Base-by-base conservation (phyloP, 2,888 invertebrate genomes). In the Geophilus truncorum region DNA sequence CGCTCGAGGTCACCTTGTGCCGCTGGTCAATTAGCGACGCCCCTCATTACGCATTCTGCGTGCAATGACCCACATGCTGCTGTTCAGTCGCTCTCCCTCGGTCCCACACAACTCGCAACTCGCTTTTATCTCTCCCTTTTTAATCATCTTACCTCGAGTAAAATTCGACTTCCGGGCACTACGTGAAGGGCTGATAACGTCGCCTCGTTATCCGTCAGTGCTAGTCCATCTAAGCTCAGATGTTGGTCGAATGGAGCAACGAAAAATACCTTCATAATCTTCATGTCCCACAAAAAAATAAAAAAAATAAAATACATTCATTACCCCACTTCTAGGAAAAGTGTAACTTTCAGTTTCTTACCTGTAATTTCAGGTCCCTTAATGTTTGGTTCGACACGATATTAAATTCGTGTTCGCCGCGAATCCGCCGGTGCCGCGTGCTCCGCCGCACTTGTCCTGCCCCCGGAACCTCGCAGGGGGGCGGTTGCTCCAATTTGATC, bases 231-330 rank as follows among this genome's bases (percentile, higher is more conserved):
- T 18, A 87, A 81, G 15, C 83, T 84, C 78, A 88, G 83, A 81
- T 86, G 86, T 84, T 88, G 88, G 83, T 88, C 88, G 84, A 86
- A 87, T 1, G 88, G 87, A 15, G 88, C 85, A 10, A 88, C 87
- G n/a, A 85, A 85, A 83, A 87, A 88, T 62, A 85, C 80, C 79
- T 85, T 85, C 86, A 88, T 87, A 10, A 88, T 84, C 87, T 88
- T 84, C 0, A n/a, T n/a, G n/a, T n/a, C n/a, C n/a, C n/a, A n/a
- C n/a, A n/a, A n/a, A n/a, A n/a, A n/a, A n/a, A n/a, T n/a, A n/a
- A n/a, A n/a, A n/a, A n/a, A n/a, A n/a, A n/a, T n/a, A 85, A 83
- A 87, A 88, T 62, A 85, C 80, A 78, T 85, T 85, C 86, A 88
- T 87, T 9, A 88, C 84, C 87, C 88, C 0, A n/a, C 28, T 12